Evolutionary conservation across 2,113 vertebrate genomes (phyloP).

Genomic region (Rhea americana): DNA sequence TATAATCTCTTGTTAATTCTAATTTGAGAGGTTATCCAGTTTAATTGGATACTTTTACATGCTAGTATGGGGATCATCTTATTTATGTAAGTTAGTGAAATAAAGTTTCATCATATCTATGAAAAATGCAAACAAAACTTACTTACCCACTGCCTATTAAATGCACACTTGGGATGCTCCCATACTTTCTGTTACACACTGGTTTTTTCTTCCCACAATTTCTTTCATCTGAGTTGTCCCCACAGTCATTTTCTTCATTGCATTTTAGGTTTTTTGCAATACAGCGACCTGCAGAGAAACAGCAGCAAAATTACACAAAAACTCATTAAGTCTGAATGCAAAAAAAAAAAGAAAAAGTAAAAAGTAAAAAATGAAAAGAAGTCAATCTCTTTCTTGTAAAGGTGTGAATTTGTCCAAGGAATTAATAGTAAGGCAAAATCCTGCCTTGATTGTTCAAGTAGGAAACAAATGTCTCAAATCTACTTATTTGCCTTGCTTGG

Average conservation of each 20-base stretch:
- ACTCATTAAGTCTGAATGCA: neutral
- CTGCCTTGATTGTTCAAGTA: neutral
- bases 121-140: neutral
- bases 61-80: neutral
- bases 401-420: neutral
- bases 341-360: neutral
- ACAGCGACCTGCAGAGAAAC: slow-evolving; percentile 83
- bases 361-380: neutral
- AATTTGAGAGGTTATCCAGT: neutral
- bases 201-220: slow-evolving; percentile 71
- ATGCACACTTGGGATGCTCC: slow-evolving; percentile 78
- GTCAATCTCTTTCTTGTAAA: neutral
- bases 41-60: neutral
- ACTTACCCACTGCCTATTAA: slow-evolving; percentile 86
- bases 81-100: neutral
- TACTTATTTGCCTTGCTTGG: neutral
- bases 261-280: slow-evolving; percentile 82
- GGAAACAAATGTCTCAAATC: neutral
- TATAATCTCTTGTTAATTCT: neutral
- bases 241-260: slow-evolving; percentile 92
- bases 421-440: neutral
- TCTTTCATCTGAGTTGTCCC: slow-evolving; percentile 91
- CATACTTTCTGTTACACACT: slow-evolving; percentile 72
- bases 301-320: neutral
- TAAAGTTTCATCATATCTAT: neutral